Evolutionary conservation across 2,888 invertebrate species (phyloP), one percentile per base, ranked within the genome.

Genomic region (Petrophora chlorosata): DNA sequence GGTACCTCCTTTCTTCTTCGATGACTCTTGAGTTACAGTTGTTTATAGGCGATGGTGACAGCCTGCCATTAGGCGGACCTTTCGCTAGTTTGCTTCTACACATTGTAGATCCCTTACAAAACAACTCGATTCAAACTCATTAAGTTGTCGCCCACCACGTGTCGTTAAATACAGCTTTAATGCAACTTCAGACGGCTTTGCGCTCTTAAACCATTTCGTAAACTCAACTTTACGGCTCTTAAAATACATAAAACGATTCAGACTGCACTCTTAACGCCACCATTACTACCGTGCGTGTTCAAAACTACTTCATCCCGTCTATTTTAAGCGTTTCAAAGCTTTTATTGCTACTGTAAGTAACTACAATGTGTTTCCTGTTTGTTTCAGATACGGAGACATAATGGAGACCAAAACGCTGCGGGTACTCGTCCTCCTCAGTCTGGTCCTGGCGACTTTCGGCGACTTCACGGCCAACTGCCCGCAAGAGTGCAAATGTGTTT

Each of bases 401-500:
- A 89, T 89, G 89, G 81, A 71, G 61, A 63, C 65, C 44, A 61
- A 55, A 53, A 71, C 65, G 48, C 66, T 82, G 45, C 75, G 68
- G 63, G 60, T 64, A 52, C 61, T 78, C 10, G 52, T 82, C 50
- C 53, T 81, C 23, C 53, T 85, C 14, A 72, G 69, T 57, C 47
- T 84, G 44, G 61, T 76, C 40, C 57, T 81, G 28, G 69, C 73
- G 13, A 72, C 82, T 5, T 70, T 82, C 35, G 84, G 83, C 12
- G 90, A 91, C 65, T 93, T 93, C 79, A 90, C 92, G 40, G 88
- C 87, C 17, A 91, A 92, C 72, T 95, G 95, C 77, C 92, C 93
- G 5, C 75, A 90, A 56, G 89, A 90, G 45, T 97, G 97, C 87
- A 93, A 94, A 70, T 97, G 97, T 78, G 94, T 94, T 57, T 97